phyloP scores from a whole-genome alignment of 2,113 vertebrate genomes.

The Mus pahari region DNA sequence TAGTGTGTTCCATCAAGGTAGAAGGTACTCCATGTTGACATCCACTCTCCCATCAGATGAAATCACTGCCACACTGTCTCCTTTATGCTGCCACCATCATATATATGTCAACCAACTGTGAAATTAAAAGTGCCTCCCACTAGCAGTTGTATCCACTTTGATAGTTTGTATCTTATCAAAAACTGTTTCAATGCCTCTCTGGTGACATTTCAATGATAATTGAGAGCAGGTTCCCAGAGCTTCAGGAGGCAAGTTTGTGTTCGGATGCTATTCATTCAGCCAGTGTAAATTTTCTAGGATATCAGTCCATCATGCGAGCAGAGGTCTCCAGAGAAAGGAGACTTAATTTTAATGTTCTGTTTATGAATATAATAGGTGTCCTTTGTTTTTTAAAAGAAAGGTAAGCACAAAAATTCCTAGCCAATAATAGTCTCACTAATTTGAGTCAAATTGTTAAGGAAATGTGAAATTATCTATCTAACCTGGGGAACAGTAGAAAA shows the following conservation, averaged over 20 bases:
- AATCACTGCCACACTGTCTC: neutral
- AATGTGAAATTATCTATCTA: neutral
- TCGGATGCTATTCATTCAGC: slow-evolving; percentile 34
- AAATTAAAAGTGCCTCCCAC: slow-evolving; percentile 81
- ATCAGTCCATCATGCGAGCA: neutral
- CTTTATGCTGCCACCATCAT: neutral
- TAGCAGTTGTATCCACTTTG: slow-evolving; percentile 79
- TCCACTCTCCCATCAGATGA: neutral
- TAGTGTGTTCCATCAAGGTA: neutral
- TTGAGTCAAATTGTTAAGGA: neutral
- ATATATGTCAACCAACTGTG: slow-evolving; percentile 78
- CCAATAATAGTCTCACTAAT: neutral
- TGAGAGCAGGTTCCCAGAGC: slow-evolving; percentile 68
- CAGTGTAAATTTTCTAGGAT: neutral
- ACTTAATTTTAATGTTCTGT: slow-evolving; percentile 22
- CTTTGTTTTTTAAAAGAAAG: neutral
- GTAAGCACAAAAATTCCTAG: neutral
- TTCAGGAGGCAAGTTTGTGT: slow-evolving; percentile 69
- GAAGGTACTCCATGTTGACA: neutral
- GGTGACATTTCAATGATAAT: slow-evolving; percentile 76
- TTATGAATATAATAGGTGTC: slow-evolving; percentile 6
- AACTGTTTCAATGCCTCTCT: slow-evolving; percentile 69
- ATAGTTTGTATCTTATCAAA: slow-evolving; percentile 71
- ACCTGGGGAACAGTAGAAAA: neutral
- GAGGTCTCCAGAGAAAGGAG: neutral